Percentiles rank a stretch among this genome's conserved stretches.
These are phyloP conservation scores for Cataglyphis altisquamis DNA, from an alignment of 2,888 invertebrate species.

Conservation along the genomic window DNA sequence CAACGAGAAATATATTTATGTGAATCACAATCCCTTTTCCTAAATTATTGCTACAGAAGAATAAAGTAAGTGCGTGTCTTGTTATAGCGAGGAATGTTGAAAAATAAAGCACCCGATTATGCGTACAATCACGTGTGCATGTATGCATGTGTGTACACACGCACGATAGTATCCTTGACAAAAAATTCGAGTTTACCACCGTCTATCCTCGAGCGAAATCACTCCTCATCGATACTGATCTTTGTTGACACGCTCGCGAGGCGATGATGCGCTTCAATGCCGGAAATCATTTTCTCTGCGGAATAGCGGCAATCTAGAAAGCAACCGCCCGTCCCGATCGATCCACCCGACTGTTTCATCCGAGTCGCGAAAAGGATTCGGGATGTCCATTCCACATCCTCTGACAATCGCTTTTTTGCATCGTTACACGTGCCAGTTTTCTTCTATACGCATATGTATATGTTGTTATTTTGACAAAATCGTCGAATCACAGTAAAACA, in stretches of 20 bases:
- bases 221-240: slow-evolving; percentile 1
- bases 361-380: slow-evolving; percentile 5
- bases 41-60: neutral
- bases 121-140: neutral
- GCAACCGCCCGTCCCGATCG: slow-evolving; percentile 60
- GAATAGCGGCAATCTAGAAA: slow-evolving; percentile 58
- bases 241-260: slow-evolving; percentile 21
- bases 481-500: neutral
- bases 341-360: slow-evolving; percentile 49
- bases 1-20: neutral
- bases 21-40: neutral
- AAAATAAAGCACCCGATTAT: neutral
- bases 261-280: slow-evolving; percentile 6
- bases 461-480: neutral
- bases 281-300: slow-evolving; percentile 64
- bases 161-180: neutral
- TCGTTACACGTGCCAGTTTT: slow-evolving; percentile 7
- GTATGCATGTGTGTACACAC: neutral
- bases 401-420: slow-evolving; percentile 21
- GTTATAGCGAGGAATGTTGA: neutral
- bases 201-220: slow-evolving; percentile 27
- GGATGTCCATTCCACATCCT: slow-evolving; percentile 61
- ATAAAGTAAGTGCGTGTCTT: slow-evolving; percentile 1
- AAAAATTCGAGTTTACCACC: slow-evolving; percentile 33
- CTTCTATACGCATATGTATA: too few species aligned